Evolutionary conservation across 2,888 invertebrate genomes (phyloP), one percentile per base, ranked within the genome.

Genomic region (Hyalella azteca): DNA sequence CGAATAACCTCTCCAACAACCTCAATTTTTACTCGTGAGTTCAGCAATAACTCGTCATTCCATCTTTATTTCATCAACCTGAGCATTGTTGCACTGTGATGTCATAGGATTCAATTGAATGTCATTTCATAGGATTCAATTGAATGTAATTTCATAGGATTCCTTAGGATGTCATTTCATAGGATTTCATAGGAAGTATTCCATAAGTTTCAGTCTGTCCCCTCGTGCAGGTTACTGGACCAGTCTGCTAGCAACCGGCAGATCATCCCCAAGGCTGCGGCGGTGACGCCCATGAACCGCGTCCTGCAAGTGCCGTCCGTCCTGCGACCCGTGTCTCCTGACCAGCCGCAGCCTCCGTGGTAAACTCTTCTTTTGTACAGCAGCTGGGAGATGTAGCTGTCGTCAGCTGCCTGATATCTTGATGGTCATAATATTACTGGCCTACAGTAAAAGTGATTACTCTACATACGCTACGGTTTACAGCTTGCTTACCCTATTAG

Each of bases 1-100:
- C n/a, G n/a, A 75, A 40, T 32, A 45, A 75, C 45, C 45, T 75
- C 45, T 36, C 45, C 41, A 75, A 75, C 75, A 66, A 66, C 66
- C 32, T 66, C 66, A 66, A 66, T 39, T 19, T 66, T 13, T 66
- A 66, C 36, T 66, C 66, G 66, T 66, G 39, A 66, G 66, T 66
- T 36, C 26, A 9, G n/a, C n/a, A n/a, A n/a, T n/a, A n/a, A n/a
- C n/a, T n/a, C 19, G 19, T 13, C 19, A 49, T 49, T 54, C 13
- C 26, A 15, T 2, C 22, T 1, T 2, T 26, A 26, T 26, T 54
- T 54, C 26, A 26, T 15, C 49, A 13, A n/a, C 49, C 3, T 49
- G 3, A 22, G 19, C 19, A n/a, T 4, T 4, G 49, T 9, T 45
- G 45, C 19, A 9, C 49, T 9, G 3, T 22, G 26, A 11, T 54